Base-by-base conservation (phyloP, 2,888 invertebrate genomes). In the Melanchra persicariae region DNA sequence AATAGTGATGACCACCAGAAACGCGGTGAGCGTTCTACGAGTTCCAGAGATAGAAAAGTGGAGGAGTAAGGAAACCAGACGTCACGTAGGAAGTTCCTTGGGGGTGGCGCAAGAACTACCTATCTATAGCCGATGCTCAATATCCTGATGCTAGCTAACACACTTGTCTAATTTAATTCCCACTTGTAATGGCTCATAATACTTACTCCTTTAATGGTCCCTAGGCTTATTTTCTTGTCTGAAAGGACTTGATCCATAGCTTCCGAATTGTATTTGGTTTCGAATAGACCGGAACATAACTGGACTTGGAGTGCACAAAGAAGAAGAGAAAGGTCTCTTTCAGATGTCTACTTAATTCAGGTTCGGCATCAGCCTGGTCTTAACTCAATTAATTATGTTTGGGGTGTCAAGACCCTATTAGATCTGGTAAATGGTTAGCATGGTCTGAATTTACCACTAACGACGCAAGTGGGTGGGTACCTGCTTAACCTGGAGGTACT, bases 171-270 rank as follows among this genome's bases (percentile, higher is more conserved):
- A 17, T 43, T 45, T 19, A 6, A 17, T 19, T 45, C 43, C 19
- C 19, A 19, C 19, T 19, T 12, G 10, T 47, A 49, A 34, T 26
- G n/a, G n/a, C 17, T 40, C 17, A 26, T 22, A 19, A 15, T 22
- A 37, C 43, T 60, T 49, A 60, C 59, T 72, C 72, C 17, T 47
- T 60, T 19, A 1, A n/a, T 51, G n/a, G n/a, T 15, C 24, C 2
- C 34, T 75, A 40, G 15, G 0, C n/a, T 49, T n/a, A 40, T 19
- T 26, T 62, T 30, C n/a, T 67, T 67, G 19, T 19, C 37, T 15
- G 59, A 75, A 54, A 69, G 63, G 45, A 57, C 17, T 12, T 55
- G 51, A 55, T 54, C 69, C 34, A 60, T 15, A 24, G 74, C 65
- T 24, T 45, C 45, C 10, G 15, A 45, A 72, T 72, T 74, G 55